Conservation (phyloP, 1,140 invertebrate species). For the Luehdorfia chinensis region DNA sequence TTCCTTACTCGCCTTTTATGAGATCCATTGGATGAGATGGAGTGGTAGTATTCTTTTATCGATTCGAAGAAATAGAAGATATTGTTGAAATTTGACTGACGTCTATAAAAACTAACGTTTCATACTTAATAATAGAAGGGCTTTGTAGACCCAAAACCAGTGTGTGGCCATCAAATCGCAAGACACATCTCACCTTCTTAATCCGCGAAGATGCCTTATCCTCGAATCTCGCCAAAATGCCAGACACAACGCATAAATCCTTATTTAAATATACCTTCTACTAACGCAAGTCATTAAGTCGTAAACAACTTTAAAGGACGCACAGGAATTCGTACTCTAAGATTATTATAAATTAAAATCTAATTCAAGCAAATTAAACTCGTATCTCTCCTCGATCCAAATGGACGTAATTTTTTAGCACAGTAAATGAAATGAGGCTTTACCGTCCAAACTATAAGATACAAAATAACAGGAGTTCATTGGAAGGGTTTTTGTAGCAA, state of each 20-base stretch:
- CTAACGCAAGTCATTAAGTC: conserved; percentile 14
- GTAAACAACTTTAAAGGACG: neutral
- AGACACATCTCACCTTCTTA: conserved; percentile 55
- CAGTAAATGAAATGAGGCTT: conserved; percentile 15
- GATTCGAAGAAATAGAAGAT: too few species aligned
- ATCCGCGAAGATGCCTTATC: conserved; percentile 60
- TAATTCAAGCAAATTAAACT: conserved; percentile 7
- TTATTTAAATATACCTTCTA: conserved; percentile 70
- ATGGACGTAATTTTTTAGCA: conserved; percentile 29
- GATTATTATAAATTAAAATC: neutral
- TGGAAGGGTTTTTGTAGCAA: conserved; percentile 69
- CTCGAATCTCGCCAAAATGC: conserved; percentile 68
- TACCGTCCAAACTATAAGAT: conserved; percentile 19
- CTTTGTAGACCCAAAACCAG: conserved; percentile 45
- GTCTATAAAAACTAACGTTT: too few species aligned
- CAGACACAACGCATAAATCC: conserved; percentile 74
- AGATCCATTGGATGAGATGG: too few species aligned
- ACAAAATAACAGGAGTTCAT: conserved; percentile 15
- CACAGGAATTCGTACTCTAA: neutral
- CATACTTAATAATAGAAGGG: too few species aligned
- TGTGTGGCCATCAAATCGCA: conserved; percentile 24
- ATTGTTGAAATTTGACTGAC: too few species aligned
- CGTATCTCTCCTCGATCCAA: conserved; percentile 11
- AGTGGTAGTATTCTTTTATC: too few species aligned
- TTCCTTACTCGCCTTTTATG: too few species aligned